These are phyloP conservation scores for Trachelipus rathkii DNA, from an alignment of 1,140 invertebrate species.

Conservation along the genomic window DNA sequence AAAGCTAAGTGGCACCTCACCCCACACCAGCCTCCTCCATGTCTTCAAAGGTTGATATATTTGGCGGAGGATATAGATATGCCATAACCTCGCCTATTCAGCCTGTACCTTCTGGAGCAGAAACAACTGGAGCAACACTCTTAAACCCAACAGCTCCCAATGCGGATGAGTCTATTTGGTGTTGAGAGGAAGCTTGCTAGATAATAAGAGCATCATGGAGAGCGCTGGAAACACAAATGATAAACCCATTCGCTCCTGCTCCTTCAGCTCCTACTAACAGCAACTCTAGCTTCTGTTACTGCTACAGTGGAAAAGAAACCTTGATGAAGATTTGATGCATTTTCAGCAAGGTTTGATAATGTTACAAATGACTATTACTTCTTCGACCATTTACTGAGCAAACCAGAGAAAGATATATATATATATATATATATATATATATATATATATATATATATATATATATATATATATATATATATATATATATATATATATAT, in stretches of 20 bases:
- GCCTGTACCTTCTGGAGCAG: constrained; percentile 38
- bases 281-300: constrained; percentile 20
- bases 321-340: constrained; percentile 71
- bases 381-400: constrained; percentile 50
- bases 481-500: too few relatives aligned
- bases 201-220: constrained; percentile 42
- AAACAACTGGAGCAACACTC: constrained; percentile 39
- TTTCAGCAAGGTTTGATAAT: constrained; percentile 76
- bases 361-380: constrained; percentile 51
- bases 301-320: constrained; percentile 29
- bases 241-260: constrained; percentile 50
- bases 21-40: constrained; percentile 33
- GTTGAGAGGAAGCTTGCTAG: constrained; percentile 34
- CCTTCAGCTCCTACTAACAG: constrained; percentile 44
- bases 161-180: constrained; percentile 43
- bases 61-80: constrained; percentile 23
- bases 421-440: too few relatives aligned
- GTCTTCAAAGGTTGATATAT: constrained; percentile 36
- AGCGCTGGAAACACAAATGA: constrained; percentile 44
- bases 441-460: too few relatives aligned
- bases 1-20: constrained; percentile 30
- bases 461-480: too few relatives aligned
- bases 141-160: constrained; percentile 40
- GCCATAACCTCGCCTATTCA: constrained; percentile 16
- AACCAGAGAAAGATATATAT: not conserved